Evolutionary conservation across 2,888 invertebrate genomes (phyloP).

Genomic region (Hypselothyrea guttata): DNA sequence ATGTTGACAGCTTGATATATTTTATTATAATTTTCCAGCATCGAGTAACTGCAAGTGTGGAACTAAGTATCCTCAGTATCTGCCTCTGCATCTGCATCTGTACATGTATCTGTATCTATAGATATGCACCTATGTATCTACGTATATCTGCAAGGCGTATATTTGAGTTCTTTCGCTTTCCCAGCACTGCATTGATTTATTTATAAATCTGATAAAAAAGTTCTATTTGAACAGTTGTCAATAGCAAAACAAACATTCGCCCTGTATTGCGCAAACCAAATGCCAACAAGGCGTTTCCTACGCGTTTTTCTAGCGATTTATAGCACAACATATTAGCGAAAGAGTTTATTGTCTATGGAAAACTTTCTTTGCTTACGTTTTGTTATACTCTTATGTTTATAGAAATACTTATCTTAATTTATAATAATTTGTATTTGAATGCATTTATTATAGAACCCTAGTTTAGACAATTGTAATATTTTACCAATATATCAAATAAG

Average conservation of each 20-base stretch:
- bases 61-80: conserved; percentile 32
- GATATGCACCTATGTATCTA: conserved; percentile 17
- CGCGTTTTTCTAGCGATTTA: conserved; percentile 30
- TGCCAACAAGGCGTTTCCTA: conserved; percentile 11
- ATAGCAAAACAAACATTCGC: conserved; percentile 56
- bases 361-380: too few species aligned
- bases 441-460: too few species aligned
- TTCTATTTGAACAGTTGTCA: conserved; percentile 65
- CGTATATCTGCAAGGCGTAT: conserved; percentile 27
- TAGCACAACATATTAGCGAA: not conserved
- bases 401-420: too few species aligned
- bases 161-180: conserved; percentile 22
- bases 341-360: not conserved
- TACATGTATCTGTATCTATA: conserved; percentile 13
- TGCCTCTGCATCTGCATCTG: conserved; percentile 18
- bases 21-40: conserved; percentile 72
- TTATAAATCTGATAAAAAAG: conserved; percentile 64
- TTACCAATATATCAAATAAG: too few species aligned
- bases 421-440: too few species aligned
- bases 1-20: conserved; percentile 77
- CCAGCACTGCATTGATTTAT: conserved; percentile 63
- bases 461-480: too few species aligned
- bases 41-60: conserved; percentile 49
- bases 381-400: too few species aligned
- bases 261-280: not conserved